Base-by-base conservation (phyloP, 1,140 invertebrate genomes). In the Leptinotarsa defecta region DNA sequence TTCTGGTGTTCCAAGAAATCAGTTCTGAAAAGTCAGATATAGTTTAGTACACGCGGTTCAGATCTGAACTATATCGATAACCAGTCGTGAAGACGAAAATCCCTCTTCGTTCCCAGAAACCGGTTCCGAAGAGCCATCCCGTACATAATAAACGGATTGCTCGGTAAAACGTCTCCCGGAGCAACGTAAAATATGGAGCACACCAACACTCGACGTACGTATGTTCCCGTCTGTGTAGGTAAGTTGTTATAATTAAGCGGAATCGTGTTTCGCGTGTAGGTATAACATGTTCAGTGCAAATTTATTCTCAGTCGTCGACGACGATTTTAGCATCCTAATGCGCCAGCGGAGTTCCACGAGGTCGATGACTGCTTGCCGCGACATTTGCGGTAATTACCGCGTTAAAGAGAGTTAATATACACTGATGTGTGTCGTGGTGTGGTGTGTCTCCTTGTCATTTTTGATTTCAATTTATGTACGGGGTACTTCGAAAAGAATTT, bases 241-340 rank as follows among this genome's bases (percentile, higher is more conserved):
- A 77, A 79, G 79, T 79, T 79, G 79, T 80, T 78, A 79, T 79
- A 80, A 80, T 80, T 80, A 80, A 78, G 77, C 76, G 72, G 74
- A 76, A 73, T 76, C 75, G 68, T 78, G 77, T 78, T 69, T 76
- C 64, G 74, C 77, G 73, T 80, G 76, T 78, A 78, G 75, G 77
- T 75, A 78, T 77, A 77, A 80, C 79, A 80, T 78, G 79, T 78
- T 80, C 71, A 72, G 65, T 77, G 77, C 79, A 77, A 80, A 80
- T 80, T 80, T 80, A 80, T 80, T 80, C 79, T 27, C 52, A 24
- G 71, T 75, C 13, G 52, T 17, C 52, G 15, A 19, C 52, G 52
- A 57, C 52, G 72, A 71, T 78, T 78, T 78, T 78, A 78, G 76
- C 76, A 78, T 78, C 76, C 74, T 76, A 75, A 76, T 76, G 73